These are phyloP conservation scores for Tenebrio molitor DNA, from an alignment of 1,140 invertebrate genomes.

Conservation along the genomic window DNA sequence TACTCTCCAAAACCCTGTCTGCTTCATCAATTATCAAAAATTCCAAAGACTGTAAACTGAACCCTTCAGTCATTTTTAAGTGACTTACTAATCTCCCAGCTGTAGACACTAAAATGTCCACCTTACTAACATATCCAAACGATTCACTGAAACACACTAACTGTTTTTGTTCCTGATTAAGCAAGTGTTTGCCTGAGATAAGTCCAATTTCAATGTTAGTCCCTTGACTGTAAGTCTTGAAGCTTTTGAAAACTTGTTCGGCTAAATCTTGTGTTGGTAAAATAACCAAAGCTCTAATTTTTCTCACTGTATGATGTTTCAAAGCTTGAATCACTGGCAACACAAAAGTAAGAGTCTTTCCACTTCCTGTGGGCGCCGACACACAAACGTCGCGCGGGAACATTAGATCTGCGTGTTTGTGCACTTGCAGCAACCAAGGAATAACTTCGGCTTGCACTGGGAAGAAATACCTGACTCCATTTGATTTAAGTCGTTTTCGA, in stretches of 20 bases:
- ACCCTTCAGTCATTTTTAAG: slow-evolving; percentile 88
- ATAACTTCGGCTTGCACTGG: slow-evolving; percentile 90
- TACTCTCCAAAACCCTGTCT: slow-evolving; percentile 91
- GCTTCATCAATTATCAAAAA: slow-evolving; percentile 97
- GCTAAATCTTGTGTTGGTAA: slow-evolving; percentile 94
- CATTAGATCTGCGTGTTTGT: slow-evolving; percentile 71
- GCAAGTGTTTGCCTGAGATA: slow-evolving; percentile 79
- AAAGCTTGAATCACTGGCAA: slow-evolving; percentile 89
- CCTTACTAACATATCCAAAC: slow-evolving; percentile 69
- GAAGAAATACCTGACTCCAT: slow-evolving; percentile 87
- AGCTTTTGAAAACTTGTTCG: slow-evolving; percentile 88
- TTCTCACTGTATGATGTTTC: slow-evolving; percentile 69
- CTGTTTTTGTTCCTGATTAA: slow-evolving; percentile 82
- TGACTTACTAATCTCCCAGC: slow-evolving; percentile 95
- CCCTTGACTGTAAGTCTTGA: slow-evolving; percentile 79
- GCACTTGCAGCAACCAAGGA: slow-evolving; percentile 80
- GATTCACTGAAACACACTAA: slow-evolving; percentile 77
- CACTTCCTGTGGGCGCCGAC: slow-evolving; percentile 97
- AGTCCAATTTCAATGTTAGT: slow-evolving; percentile 82
- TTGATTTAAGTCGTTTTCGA: slow-evolving; percentile 75
- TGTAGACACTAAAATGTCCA: slow-evolving; percentile 94
- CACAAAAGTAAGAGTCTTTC: slow-evolving; percentile 96
- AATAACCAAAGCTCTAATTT: slow-evolving; percentile 88
- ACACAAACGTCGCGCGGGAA: slow-evolving; percentile 94
- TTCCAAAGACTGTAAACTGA: slow-evolving; percentile 82